Evolutionary conservation across 2,113 vertebrate species (phyloP), one percentile per base, ranked within the genome.

Genomic region (Ariopsis seemanni): DNA sequence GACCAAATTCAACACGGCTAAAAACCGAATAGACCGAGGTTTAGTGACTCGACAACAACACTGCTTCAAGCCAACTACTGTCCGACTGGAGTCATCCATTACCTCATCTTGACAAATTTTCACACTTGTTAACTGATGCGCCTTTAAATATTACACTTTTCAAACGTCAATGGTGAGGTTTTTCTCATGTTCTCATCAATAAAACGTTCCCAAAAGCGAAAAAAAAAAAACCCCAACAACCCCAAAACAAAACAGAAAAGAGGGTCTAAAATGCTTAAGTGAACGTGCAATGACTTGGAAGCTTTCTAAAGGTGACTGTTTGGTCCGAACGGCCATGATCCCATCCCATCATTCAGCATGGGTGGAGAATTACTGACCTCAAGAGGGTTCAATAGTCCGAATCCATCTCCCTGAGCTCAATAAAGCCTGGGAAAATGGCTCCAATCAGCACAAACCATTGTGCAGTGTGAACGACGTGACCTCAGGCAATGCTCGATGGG

Each of bases 361-460:
- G 77, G 63, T 10, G 55, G 81, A 86, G 87, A 80, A 75, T 89
- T 89, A 75, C 87, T 78, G 82, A 82, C 75, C 69, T 71, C 85
- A 65, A 58, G 88, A 84, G 82, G 52, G 22, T 63, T 80, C 82
- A 74, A 58, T 75, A 84, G 9, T 86, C 60, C 79, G 72, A 84
- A 65, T 89, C 53, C 65, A 86, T 82, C 84, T 62, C 83, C 53
- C 53, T 34, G 27, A 85, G 58, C n/a, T 62, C 17, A 42, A 84
- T 57, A 86, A 58, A 20, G 86, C 42, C 71, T 63, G 82, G 60
- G 87, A 82, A 84, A 80, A 53, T 34, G n/a, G 27, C 78, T 80
- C 55, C 78, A 80, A 80, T 85, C 42, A 82, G 86, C 42, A 42
- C 77, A 82, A 71, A 69, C n/a, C 85, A 55, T 85, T 89, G 86